Base-by-base conservation (phyloP, 2,113 vertebrate genomes). In the Egretta garzetta region DNA sequence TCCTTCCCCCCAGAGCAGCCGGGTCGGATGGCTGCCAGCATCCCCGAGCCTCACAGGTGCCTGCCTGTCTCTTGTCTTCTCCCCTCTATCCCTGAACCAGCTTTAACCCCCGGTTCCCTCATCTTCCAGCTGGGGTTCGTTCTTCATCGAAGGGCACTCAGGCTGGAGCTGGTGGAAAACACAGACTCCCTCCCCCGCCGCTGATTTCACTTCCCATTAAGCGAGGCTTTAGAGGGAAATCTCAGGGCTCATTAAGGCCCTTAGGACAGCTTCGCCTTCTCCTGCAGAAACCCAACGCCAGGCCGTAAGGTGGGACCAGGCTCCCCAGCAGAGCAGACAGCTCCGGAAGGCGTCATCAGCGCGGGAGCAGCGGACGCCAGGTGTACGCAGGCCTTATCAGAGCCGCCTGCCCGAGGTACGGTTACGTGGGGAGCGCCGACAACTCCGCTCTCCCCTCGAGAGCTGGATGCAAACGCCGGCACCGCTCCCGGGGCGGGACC, bases 361-460 rank as follows among this genome's bases (percentile, higher is more conserved):
- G 11, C 8, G 3, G 5, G 15, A 30, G 37, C 0, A 35, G 18
- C 8, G 8, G 19, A 8, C 4, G 50, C 3, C 19, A 20, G 24
- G 19, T 20, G 58, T 7, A 7, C 2, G 43, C 52, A 56, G 63
- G 13, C 6, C 24, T 60, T 27, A 18, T 33, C 49, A 26, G 52
- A 26, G 1, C 20, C 3, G 2, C 28, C 59, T 4, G 6, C 20
- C n/a, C 4, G 3, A 37, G n/a, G 41, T 43, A 17, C 49, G 4
- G 52, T 3, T 6, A 3, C 0, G 3, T 0, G 41, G 15, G 23
- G 30, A 53, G 26, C 41, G 41, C 41, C 41, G 41, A 43, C 41
- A 43, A 3, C 30, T 1, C 15, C 0, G 12, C 67, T 27, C 49
- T 4, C 8, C 21, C 19, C 74, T 2, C 4, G 3, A 2, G 43